A percentile compares a stretch with the other conserved stretches of the same genome.
phyloP scores from a whole-genome alignment of 1,140 invertebrate species.

The Cataglyphis hispanica region DNA sequence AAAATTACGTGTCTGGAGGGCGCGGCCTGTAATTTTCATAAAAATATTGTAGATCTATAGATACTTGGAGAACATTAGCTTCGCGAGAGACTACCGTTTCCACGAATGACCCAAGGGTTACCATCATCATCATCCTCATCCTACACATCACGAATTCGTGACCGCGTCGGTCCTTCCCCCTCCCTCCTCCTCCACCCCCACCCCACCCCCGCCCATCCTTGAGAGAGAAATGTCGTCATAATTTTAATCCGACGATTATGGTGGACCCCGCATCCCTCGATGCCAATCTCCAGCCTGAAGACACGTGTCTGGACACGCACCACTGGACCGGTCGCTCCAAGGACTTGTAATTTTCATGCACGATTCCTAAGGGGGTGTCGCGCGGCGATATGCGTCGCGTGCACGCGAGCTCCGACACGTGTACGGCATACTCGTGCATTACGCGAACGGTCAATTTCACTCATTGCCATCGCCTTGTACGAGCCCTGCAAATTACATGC shows the following conservation, averaged over 20 bases:
- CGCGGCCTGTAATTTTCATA: neutral
- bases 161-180: neutral
- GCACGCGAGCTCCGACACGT: constrained; percentile 19
- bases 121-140: constrained; percentile 13
- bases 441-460: constrained; percentile 10
- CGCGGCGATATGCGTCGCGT: neutral
- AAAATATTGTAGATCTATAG: constrained; percentile 42
- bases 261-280: constrained; percentile 25
- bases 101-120: constrained; percentile 15
- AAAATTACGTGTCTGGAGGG: neutral
- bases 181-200: no score
- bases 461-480: neutral
- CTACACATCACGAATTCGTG: constrained; percentile 51
- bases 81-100: constrained; percentile 40
- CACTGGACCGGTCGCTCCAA: neutral
- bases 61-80: constrained; percentile 6
- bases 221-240: constrained; percentile 52
- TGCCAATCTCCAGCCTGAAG: constrained; percentile 41
- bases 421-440: neutral
- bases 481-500: constrained; percentile 25
- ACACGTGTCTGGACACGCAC: constrained; percentile 47
- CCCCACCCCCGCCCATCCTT: no score
- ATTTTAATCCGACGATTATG: constrained; percentile 62
- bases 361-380: constrained; percentile 1
- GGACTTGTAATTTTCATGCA: constrained; percentile 41